These are phyloP conservation scores for Ichneumoninae sp. DNA, from an alignment of 2,888 invertebrate species.

Conservation along the genomic window DNA sequence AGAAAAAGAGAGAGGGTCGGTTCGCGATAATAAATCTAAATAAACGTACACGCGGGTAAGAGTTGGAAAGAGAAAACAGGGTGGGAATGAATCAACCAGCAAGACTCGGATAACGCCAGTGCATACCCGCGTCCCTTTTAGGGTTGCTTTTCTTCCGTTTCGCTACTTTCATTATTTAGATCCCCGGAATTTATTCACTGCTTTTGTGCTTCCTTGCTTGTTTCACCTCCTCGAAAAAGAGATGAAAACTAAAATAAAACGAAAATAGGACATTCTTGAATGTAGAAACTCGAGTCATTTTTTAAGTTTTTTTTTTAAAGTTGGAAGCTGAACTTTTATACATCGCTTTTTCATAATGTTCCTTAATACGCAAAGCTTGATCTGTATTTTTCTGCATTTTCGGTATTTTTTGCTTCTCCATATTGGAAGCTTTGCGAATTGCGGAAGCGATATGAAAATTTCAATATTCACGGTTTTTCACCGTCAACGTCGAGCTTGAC, in stretches of 20 bases:
- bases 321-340: background rate
- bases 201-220: background rate
- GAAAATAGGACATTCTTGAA: background rate
- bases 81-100: conserved; percentile 8
- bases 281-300: background rate
- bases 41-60: conserved; percentile 23
- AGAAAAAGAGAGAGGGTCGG: conserved; percentile 10
- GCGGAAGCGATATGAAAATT: no score
- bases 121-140: background rate
- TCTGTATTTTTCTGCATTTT: no score
- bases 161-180: background rate
- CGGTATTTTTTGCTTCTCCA: no score
- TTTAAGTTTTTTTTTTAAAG: background rate
- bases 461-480: no score
- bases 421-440: no score
- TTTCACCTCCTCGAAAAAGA: background rate
- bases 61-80: background rate
- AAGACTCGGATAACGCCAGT: background rate
- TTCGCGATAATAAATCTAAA: conserved; percentile 38
- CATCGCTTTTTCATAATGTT: no score
- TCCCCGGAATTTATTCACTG: background rate
- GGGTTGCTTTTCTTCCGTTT: background rate
- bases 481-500: no score
- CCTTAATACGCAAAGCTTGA: no score
- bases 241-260: background rate